Percentiles rank a stretch among this genome's conserved stretches.
phyloP scores from a whole-genome alignment of 2,888 invertebrate genomes.

The Colletes collaris region DNA sequence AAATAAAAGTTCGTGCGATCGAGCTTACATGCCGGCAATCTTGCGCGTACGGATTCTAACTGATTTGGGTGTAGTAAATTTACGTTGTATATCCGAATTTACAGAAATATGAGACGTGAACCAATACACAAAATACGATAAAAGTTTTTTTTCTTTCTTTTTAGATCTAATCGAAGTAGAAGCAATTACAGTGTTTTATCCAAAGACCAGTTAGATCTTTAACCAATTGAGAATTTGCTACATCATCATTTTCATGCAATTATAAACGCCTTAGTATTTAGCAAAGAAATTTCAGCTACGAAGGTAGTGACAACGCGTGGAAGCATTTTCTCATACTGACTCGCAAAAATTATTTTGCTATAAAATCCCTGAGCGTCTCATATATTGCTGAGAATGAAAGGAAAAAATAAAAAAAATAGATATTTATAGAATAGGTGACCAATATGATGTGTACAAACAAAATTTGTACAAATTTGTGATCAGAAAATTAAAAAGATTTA shows the following conservation, averaged over 20 bases:
- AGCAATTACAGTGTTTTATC: conserved; percentile 58
- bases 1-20: conserved; percentile 30
- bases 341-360: conserved; percentile 69
- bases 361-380: conserved; percentile 58
- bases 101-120: conserved; percentile 45
- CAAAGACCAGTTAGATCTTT: conserved; percentile 65
- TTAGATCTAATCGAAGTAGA: conserved; percentile 57
- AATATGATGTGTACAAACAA: conserved; percentile 65
- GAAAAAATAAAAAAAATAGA: conserved; percentile 44
- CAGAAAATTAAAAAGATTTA: conserved; percentile 57
- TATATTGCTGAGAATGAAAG: conserved; percentile 49
- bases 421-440: conserved; percentile 69
- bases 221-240: conserved; percentile 58
- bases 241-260: conserved; percentile 56
- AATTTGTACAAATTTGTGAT: conserved; percentile 72
- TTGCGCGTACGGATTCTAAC: conserved; percentile 43
- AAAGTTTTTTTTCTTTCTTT: conserved; percentile 12
- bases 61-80: conserved; percentile 32
- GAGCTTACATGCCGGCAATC: conserved; percentile 14
- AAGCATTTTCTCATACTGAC: conserved; percentile 48
- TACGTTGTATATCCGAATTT: conserved; percentile 31
- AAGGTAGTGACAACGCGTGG: conserved; percentile 38
- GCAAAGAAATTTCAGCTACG: conserved; percentile 33
- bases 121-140: conserved; percentile 27
- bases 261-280: conserved; percentile 58